phyloP scores from a whole-genome alignment of 2,113 vertebrate genomes.

The Solea senegalensis region DNA sequence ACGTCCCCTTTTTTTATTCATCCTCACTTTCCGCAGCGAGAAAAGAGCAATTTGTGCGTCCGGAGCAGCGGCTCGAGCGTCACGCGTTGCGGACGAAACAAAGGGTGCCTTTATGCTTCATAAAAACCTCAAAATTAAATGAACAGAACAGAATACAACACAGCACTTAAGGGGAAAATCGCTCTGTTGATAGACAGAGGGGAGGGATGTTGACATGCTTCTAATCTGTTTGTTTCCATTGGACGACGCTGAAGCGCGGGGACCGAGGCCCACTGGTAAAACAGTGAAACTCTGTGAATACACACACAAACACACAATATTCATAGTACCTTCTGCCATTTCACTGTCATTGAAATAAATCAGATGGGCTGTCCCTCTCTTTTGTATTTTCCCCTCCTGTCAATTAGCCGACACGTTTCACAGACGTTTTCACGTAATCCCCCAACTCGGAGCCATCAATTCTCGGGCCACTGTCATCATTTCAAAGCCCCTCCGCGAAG shows the following conservation, averaged over 20 bases:
- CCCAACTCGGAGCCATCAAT: slow-evolving; percentile 13
- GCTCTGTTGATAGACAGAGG: slow-evolving; percentile 29
- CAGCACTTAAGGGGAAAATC: slow-evolving; percentile 14
- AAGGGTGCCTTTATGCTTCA: slow-evolving; percentile 35
- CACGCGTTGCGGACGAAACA: background rate
- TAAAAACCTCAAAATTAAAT: slow-evolving; percentile 37
- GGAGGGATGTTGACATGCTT: slow-evolving; percentile 37
- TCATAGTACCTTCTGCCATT: slow-evolving; percentile 38
- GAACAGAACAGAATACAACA: slow-evolving; percentile 20
- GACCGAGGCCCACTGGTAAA: slow-evolving; percentile 37
- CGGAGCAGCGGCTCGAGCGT: background rate
- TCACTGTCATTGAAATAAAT: slow-evolving; percentile 50
- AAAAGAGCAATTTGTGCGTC: background rate
- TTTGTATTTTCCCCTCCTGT: slow-evolving; percentile 22
- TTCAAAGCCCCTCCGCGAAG: slow-evolving; percentile 10
- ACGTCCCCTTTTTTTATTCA: slow-evolving; percentile 5
- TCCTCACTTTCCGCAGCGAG: slow-evolving; percentile 6
- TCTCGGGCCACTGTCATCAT: slow-evolving; percentile 37
- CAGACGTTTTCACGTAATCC: slow-evolving; percentile 33
- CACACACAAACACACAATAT: slow-evolving; percentile 14
- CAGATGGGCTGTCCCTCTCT: slow-evolving; percentile 21
- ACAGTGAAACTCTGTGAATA: slow-evolving; percentile 32
- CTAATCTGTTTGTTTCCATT: slow-evolving; percentile 61
- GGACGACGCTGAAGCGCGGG: slow-evolving; percentile 43
- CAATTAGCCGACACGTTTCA: slow-evolving; percentile 48